Evolutionary conservation across 2,113 vertebrate species (phyloP).

Genomic region (Tapirus terrestris): DNA sequence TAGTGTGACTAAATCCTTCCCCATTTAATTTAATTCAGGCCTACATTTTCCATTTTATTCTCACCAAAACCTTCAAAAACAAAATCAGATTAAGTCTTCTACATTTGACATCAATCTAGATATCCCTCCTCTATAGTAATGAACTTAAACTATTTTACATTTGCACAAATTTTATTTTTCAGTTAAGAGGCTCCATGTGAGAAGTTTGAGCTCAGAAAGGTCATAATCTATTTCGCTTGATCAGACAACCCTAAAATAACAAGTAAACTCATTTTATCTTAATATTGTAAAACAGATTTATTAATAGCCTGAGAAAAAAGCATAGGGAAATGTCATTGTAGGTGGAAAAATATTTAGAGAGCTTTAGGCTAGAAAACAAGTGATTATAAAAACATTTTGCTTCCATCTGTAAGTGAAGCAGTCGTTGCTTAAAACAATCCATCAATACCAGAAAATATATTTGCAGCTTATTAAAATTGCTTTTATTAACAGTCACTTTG

Average conservation of each 20-base stretch:
- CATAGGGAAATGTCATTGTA: neutral
- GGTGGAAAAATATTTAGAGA: neutral
- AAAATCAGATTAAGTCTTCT: neutral
- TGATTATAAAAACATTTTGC: constrained; percentile 35
- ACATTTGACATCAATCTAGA: neutral
- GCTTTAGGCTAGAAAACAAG: constrained; percentile 33
- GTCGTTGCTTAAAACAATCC: constrained; percentile 41
- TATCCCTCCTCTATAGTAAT: neutral
- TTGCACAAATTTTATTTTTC: neutral
- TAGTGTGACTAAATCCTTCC: neutral
- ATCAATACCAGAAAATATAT: neutral
- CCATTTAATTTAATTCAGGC: neutral
- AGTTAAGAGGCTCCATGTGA: neutral
- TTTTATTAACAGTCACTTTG: constrained; percentile 1
- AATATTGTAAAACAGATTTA: neutral
- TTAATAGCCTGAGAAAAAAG: neutral
- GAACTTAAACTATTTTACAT: neutral
- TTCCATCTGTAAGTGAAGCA: constrained; percentile 22
- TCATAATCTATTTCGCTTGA: neutral
- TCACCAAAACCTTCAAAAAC: neutral
- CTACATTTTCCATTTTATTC: constrained; percentile 19
- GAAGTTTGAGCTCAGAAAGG: neutral
- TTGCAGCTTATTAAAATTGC: neutral
- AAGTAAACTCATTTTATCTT: constrained; percentile 6
- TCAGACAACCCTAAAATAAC: neutral